A percentile compares a stretch with the other conserved stretches of the same genome.
Evolutionary conservation across 2,113 vertebrate species (phyloP).

Genomic region (Nycticebus coucang): DNA sequence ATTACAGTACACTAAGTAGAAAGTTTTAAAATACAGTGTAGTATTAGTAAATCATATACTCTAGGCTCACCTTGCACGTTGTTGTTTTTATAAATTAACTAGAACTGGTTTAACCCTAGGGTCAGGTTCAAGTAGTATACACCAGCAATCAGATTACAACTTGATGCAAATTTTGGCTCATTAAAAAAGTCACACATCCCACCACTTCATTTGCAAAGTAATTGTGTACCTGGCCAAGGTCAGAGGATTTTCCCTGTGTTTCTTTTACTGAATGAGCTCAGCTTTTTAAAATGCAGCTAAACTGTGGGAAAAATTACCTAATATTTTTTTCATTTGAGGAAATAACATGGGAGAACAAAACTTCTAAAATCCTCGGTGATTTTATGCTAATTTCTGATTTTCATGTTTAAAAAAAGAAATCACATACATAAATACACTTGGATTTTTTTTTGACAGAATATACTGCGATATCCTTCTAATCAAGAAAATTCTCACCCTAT

Average conservation of each 20-base stretch:
- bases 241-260: conserved; percentile 60
- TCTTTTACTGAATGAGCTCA: neutral
- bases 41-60: conserved; percentile 87
- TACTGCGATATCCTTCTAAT: neutral
- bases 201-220: conserved; percentile 80
- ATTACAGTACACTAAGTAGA: conserved; percentile 77
- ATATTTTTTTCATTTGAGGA: conserved; percentile 48
- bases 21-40: conserved; percentile 71
- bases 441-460: neutral
- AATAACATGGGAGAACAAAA: neutral
- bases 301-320: conserved; percentile 24
- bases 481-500: neutral
- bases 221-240: conserved; percentile 84
- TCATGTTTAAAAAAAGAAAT: neutral
- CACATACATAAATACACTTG: neutral
- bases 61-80: conserved; percentile 74
- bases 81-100: conserved; percentile 85
- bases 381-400: neutral
- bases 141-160: conserved; percentile 72
- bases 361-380: neutral
- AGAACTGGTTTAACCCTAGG: conserved; percentile 76
- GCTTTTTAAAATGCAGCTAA: neutral
- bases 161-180: conserved; percentile 77
- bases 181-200: conserved; percentile 79
- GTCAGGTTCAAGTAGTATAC: conserved; percentile 67